Conservation (phyloP, 35 echinoderm and acorn worm genomes). For the Patiria miniata region DNA sequence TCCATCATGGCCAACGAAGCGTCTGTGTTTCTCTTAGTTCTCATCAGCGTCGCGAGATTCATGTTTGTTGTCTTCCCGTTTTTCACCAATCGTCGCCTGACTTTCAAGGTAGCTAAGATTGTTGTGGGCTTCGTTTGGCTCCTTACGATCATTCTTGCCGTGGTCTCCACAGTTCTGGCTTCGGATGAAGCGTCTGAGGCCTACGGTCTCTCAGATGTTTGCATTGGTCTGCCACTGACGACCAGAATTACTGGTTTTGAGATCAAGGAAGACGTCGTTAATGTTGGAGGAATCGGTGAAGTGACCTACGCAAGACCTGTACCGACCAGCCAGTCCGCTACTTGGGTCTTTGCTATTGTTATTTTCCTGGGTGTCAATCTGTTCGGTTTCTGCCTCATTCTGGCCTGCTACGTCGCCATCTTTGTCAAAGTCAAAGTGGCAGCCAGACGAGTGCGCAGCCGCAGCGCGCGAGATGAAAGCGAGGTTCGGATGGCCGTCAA, state of each 20-base stretch:
- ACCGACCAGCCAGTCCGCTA: slow-evolving; percentile 22
- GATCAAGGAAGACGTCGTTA: background rate
- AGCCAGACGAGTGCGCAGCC: background rate
- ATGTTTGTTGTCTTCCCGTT: too few relatives aligned
- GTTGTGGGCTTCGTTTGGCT: too few relatives aligned
- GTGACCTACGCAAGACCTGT: slow-evolving; percentile 9
- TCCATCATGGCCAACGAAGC: too few relatives aligned
- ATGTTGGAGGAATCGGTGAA: background rate
- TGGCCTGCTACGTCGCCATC: slow-evolving; percentile 62
- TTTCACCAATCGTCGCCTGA: too few relatives aligned
- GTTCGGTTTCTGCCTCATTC: slow-evolving; percentile 59
- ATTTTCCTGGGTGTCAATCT: slow-evolving; percentile 75
- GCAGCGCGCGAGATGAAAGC: slow-evolving; percentile 20
- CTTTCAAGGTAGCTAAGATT: too few relatives aligned
- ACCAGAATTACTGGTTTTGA: slow-evolving; percentile 35
- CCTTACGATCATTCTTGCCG: too few relatives aligned
- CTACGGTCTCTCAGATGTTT: too few relatives aligned
- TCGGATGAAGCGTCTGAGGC: too few relatives aligned
- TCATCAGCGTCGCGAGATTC: too few relatives aligned
- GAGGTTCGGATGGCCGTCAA: slow-evolving; percentile 75
- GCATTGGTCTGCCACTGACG: background rate
- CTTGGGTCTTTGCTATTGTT: slow-evolving; percentile 69
- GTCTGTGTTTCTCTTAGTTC: too few relatives aligned
- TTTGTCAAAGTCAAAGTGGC: slow-evolving; percentile 54
- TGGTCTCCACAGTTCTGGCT: too few relatives aligned